phyloP scores from a whole-genome alignment of 2,888 invertebrate species.

The Archips xylosteana region DNA sequence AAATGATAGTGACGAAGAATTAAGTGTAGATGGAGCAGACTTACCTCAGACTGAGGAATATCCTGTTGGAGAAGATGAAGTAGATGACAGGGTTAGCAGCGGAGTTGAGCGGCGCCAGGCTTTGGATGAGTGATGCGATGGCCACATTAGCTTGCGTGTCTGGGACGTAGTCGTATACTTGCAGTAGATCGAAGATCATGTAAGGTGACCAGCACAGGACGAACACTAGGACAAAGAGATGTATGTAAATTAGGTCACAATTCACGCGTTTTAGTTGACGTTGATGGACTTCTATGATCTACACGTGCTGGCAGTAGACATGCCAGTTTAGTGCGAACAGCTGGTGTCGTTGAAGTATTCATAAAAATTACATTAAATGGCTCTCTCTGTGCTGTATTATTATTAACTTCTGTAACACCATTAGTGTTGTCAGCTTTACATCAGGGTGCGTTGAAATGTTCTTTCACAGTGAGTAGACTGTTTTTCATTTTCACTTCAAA shows the following conservation, averaged over 20 bases:
- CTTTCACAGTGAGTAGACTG: too few relatives aligned
- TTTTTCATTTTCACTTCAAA: too few relatives aligned
- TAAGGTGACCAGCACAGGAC: slow-evolving; percentile 98
- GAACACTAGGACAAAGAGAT: slow-evolving; percentile 88
- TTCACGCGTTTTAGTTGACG: not conserved
- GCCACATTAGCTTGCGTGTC: slow-evolving; percentile 92
- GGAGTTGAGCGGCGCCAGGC: slow-evolving; percentile 95
- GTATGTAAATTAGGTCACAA: not conserved
- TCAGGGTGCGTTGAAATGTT: too few relatives aligned
- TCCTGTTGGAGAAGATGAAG: slow-evolving; percentile 96
- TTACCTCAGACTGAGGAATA: slow-evolving; percentile 94
- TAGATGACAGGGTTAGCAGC: slow-evolving; percentile 98
- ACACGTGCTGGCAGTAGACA: not conserved
- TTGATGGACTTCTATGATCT: not conserved
- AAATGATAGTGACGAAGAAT: not conserved
- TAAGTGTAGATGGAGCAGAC: slow-evolving; percentile 37
- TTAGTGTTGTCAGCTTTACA: too few relatives aligned
- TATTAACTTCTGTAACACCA: too few relatives aligned
- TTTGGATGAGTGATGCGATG: slow-evolving; percentile 95
- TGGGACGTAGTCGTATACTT: slow-evolving; percentile 94
- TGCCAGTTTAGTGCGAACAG: not conserved
- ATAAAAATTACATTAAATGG: not conserved
- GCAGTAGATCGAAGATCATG: slow-evolving; percentile 95
- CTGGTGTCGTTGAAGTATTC: not conserved
- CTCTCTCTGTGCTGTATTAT: not conserved